Percentiles rank a stretch among this genome's conserved stretches.
Evolutionary conservation across 2,797 vertebrate genomes (phyloP).

Genomic region (Myoxocephalus aenaeus): DNA sequence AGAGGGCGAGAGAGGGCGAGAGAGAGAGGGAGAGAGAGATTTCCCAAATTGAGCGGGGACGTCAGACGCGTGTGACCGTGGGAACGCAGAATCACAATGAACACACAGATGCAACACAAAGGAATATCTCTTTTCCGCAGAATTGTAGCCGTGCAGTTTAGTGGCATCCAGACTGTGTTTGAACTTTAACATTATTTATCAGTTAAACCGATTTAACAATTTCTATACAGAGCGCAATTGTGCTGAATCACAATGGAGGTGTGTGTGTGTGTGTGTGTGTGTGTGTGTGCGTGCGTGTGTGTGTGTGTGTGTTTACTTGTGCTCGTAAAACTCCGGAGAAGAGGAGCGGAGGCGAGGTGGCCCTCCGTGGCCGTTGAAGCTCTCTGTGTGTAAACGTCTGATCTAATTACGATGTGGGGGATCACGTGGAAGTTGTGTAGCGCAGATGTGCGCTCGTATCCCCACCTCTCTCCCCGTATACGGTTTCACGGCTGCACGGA

Average conservation of each 20-base stretch:
- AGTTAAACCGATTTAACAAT: constrained; percentile 65
- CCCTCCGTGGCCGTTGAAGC: constrained; percentile 42
- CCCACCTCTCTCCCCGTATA: constrained; percentile 42
- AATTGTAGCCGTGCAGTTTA: constrained; percentile 25
- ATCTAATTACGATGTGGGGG: constrained; percentile 71
- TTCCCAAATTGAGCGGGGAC: neutral
- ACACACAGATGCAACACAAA: constrained; percentile 26
- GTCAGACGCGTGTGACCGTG: constrained; percentile 23
- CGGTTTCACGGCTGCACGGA: constrained; percentile 58
- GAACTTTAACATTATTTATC: constrained; percentile 44
- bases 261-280: constrained; percentile 47
- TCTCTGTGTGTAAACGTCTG: constrained; percentile 50
- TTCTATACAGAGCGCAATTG: constrained; percentile 56
- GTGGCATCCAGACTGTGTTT: constrained; percentile 50
- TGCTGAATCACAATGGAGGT: constrained; percentile 29
- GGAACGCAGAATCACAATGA: constrained; percentile 40
- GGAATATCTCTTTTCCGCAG: constrained; percentile 33
- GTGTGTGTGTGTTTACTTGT: constrained; percentile 42
- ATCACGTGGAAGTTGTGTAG: constrained; percentile 60
- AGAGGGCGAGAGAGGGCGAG: too few relatives aligned
- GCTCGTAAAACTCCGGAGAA: constrained; percentile 10
- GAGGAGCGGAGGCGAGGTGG: constrained; percentile 26
- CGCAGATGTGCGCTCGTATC: constrained; percentile 38
- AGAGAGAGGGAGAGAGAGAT: neutral
- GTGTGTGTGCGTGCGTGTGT: constrained; percentile 38